Conservation (phyloP, 2,113 vertebrate species). For the Delphinus delphis region DNA sequence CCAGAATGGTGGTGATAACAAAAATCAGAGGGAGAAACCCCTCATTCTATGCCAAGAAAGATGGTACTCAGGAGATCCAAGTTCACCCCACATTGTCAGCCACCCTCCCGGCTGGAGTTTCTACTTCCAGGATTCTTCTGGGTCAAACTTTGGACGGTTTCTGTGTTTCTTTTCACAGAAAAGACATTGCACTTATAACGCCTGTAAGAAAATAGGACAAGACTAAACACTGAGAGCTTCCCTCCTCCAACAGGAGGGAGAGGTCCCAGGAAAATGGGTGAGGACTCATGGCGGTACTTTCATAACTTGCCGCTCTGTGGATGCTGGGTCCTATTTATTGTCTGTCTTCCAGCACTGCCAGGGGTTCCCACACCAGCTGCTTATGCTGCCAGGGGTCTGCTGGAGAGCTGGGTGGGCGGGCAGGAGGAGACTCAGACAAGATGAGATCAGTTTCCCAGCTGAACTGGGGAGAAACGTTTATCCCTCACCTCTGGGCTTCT, state of each 20-base stretch:
- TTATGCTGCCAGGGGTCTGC: not conserved
- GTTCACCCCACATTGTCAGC: not conserved
- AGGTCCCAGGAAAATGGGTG: not conserved
- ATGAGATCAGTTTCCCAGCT: constrained; percentile 15
- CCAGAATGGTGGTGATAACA: not conserved
- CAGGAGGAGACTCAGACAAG: not conserved
- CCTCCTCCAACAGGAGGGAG: not conserved
- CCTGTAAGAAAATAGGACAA: not conserved
- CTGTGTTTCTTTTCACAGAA: constrained; percentile 13
- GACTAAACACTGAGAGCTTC: not conserved
- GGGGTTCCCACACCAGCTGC: not conserved
- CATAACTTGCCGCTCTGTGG: not conserved
- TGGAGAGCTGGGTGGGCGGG: constrained; percentile 12
- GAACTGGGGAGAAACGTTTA: constrained; percentile 44
- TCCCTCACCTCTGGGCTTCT: constrained; percentile 64
- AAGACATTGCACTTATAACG: not conserved
- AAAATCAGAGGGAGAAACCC: not conserved
- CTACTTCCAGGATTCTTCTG: not conserved
- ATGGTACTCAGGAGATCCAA: not conserved
- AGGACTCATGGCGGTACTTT: not conserved
- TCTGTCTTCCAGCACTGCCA: not conserved
- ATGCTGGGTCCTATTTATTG: not conserved
- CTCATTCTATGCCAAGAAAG: not conserved
- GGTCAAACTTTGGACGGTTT: not conserved
- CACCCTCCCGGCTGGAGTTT: not conserved